Percentiles rank a stretch among this genome's conserved stretches.
Evolutionary conservation across 2,113 vertebrate genomes (phyloP).

Genomic region (Albula glossodonta): DNA sequence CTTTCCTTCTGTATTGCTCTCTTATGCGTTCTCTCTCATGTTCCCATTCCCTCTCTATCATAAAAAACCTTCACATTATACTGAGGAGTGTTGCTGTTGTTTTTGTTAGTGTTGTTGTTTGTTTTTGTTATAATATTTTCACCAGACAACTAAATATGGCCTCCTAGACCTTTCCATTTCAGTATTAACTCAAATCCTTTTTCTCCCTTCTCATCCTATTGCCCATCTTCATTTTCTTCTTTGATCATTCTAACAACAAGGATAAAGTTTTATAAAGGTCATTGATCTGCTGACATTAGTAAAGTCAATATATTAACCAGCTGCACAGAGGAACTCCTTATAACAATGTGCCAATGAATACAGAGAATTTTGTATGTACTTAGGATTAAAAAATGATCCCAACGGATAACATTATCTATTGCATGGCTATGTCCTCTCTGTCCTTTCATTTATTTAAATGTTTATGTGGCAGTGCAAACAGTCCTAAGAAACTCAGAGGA

Average conservation of each 20-base stretch:
- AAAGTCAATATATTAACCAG: not conserved
- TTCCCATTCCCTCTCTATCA: not conserved
- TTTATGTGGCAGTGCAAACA: not conserved
- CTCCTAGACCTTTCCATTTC: not conserved
- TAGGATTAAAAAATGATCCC: not conserved
- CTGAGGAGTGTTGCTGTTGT: not conserved
- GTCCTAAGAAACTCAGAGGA: not conserved
- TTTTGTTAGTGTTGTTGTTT: not conserved
- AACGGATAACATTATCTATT: not conserved
- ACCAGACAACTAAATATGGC: not conserved
- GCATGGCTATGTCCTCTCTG: not conserved
- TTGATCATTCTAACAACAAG: not conserved
- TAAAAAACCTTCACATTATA: too few relatives aligned
- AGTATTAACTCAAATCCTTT: not conserved
- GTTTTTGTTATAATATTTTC: not conserved
- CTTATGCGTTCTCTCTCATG: not conserved
- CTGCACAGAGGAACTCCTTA: not conserved
- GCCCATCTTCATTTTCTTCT: not conserved
- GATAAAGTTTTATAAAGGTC: not conserved
- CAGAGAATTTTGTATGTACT: not conserved
- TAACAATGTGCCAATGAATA: not conserved
- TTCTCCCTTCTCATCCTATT: not conserved
- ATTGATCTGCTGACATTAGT: constrained; percentile 4
- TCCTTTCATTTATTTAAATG: not conserved
- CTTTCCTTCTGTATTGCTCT: constrained; percentile 13